Base-by-base conservation (phyloP, 1,140 invertebrate genomes). In the Brachionus manjavacas region DNA sequence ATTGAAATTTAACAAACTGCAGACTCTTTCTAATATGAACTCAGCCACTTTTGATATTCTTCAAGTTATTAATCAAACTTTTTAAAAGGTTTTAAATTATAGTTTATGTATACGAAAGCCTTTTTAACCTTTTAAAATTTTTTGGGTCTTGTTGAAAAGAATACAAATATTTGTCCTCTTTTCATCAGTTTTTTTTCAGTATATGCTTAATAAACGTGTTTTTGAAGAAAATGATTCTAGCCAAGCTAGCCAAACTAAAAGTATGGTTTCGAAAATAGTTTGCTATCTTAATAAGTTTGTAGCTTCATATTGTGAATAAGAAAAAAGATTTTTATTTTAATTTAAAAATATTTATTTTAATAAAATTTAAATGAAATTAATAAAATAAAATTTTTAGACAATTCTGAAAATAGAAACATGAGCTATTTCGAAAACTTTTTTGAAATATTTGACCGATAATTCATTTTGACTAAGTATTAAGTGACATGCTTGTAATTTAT, bases 361-460 rank as follows among this genome's bases (percentile, higher is more conserved):
- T 35, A 35, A 7, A 35, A 35, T 35, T 35, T 35, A 35, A 35
- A 6, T 35, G 31, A 35, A 35, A 35, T 6, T 4, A 35, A 35
- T 35, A 35, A 35, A 35, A 35, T 35, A 7, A 35, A 25, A 28
- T 66, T 20, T 20, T 68, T 68, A 68, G 31, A 68, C 25, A 31
- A 74, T 43, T 74, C 39, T 74, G 39, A 74, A 74, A 41, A 74
- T 74, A 74, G 31, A 41, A 41, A 74, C 39, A 74, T 74, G 39
- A 74, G 70, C 31, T 41, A 43, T 41, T 41, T 46, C 16, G 20
- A 74, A 74, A 74, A 43, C 70, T 74, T 74, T 74, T 11, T 7
- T 41, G 46, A 74, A 74, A 23, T 8, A 74, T 16, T 41, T n/a
- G 20, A 41, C 20, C 35, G 70, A 14, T 1, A 43, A 20, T 16